Base-by-base conservation (phyloP, 2,797 vertebrate genomes). In the Hirundo rustica region DNA sequence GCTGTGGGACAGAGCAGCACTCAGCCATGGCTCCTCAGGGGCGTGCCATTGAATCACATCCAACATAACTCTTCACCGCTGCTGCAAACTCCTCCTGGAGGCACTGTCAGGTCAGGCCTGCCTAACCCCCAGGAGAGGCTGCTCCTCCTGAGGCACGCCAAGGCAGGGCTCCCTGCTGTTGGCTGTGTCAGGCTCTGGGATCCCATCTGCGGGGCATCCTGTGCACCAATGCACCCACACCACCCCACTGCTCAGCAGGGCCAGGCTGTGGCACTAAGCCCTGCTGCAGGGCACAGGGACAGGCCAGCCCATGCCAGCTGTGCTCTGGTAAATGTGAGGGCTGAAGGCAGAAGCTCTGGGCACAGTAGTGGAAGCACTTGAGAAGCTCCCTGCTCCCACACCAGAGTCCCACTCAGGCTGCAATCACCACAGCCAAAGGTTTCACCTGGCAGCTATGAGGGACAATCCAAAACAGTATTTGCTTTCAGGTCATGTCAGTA, bases 291-390 rank as follows among this genome's bases (percentile, higher is more conserved):
- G 47, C 55, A 50, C 0, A 0, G 50, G 29, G 10, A 61, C 44
- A 22, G 38, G 30, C 8, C 4, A 30, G 64, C 27, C 34, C 6
- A 2, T 9, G n/a, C 45, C 17, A 30, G 45, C 0, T 0, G 1
- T 1, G 0, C 53, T 21, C 12, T 16, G 44, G n/a, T 27, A 38
- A 26, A 20, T 32, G 21, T 32, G 9, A 7, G 44, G 29, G 19
- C 15, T 32, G n/a, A 36, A 76, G 54, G 65, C 29, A 50, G 73
- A 60, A 72, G 16, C 1, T 5, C 45, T 58, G 34, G 22, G 30
- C 2, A 2, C 42, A 55, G 47, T 0, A 2, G 34, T 61, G 64
- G 62, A 12, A 72, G 18, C 26, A 50, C 10, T 51, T 11, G 26
- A 85, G 72, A 79, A 83, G 26, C 7, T 19, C 48, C 7, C 61